Evolutionary conservation across 1,140 invertebrate genomes (phyloP).

Genomic region (Drosophila arizonae): DNA sequence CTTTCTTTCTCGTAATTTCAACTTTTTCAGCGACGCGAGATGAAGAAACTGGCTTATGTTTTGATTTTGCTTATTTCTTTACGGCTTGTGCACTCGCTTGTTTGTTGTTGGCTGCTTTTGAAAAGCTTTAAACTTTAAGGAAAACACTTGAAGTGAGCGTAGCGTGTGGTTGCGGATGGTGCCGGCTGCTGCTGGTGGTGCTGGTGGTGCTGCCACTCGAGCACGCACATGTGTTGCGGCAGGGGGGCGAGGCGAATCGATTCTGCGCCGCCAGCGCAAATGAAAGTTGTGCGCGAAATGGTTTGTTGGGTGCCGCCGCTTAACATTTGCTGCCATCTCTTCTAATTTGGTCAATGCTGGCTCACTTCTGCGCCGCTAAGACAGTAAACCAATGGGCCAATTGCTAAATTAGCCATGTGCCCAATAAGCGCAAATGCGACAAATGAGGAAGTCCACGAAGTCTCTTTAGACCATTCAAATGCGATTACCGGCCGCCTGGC

Average conservation of each 20-base stretch:
- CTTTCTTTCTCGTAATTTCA: conserved; percentile 41
- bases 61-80: conserved; percentile 42
- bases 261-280: conserved; percentile 68
- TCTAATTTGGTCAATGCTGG: conserved; percentile 73
- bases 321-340: conserved; percentile 63
- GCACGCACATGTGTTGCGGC: background rate
- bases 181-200: background rate
- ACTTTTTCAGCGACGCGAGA: conserved; percentile 16
- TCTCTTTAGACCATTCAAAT: conserved; percentile 53
- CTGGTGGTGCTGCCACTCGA: background rate
- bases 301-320: conserved; percentile 41
- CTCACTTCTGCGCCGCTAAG: conserved; percentile 56
- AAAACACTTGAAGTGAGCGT: conserved; percentile 46
- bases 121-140: conserved; percentile 26
- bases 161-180: conserved; percentile 8
- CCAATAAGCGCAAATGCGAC: conserved; percentile 39
- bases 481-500: conserved; percentile 67
- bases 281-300: conserved; percentile 63
- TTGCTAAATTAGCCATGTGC: conserved; percentile 39
- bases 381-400: conserved; percentile 61
- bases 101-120: conserved; percentile 16
- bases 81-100: conserved; percentile 42
- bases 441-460: conserved; percentile 68
- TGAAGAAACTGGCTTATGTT: conserved; percentile 24
- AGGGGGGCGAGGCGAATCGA: conserved; percentile 28